Evolutionary conservation across 2,888 invertebrate species (phyloP).

Genomic region (Chesias legatella): DNA sequence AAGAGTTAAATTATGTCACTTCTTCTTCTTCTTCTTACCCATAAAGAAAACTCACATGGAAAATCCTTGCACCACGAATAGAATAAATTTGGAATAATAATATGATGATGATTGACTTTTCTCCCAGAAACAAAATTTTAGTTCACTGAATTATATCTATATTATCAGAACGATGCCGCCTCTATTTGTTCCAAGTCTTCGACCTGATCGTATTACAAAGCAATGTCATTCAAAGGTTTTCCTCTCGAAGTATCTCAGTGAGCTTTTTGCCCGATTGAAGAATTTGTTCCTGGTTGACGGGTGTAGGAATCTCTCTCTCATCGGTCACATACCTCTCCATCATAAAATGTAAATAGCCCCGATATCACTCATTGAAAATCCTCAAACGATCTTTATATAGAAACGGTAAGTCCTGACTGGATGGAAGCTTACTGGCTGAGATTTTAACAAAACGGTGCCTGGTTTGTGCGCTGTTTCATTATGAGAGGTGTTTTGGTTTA

Average conservation of each 20-base stretch:
- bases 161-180: constrained; percentile 5
- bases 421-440: no score
- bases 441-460: no score
- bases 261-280: constrained; percentile 56
- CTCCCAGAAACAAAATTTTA: no score
- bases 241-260: constrained; percentile 47
- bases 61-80: no score
- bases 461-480: no score
- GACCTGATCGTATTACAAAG: constrained; percentile 42
- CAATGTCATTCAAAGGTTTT: constrained; percentile 69
- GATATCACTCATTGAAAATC: constrained; percentile 59
- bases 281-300: constrained; percentile 74
- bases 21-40: no score
- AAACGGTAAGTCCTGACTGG: neutral
- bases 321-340: constrained; percentile 60
- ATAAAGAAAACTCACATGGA: no score
- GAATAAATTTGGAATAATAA: no score
- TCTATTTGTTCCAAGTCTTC: constrained; percentile 35
- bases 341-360: constrained; percentile 69
- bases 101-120: no score
- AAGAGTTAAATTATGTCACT: no score
- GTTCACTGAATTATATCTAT: constrained; percentile 8
- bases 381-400: constrained; percentile 42
- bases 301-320: constrained; percentile 53
- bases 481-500: no score